These are phyloP conservation scores for Drosophila niveifrons DNA, from an alignment of 2,888 invertebrate genomes.

Conservation along the genomic window DNA sequence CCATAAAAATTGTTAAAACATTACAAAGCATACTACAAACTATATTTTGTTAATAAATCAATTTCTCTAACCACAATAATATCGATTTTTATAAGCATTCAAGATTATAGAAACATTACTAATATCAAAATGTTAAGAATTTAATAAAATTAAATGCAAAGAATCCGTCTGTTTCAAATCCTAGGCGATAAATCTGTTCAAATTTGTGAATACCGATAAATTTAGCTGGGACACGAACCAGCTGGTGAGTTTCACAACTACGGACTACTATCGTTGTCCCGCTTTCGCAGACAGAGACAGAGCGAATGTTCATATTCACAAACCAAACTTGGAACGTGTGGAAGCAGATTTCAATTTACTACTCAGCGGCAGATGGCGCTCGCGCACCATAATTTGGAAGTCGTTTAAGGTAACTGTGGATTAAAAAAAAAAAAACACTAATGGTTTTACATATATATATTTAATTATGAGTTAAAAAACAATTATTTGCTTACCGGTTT, in stretches of 20 bases:
- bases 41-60: no score
- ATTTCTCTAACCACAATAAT: no score
- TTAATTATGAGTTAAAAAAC: no score
- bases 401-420: neutral
- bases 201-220: neutral
- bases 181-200: neutral
- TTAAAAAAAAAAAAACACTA: neutral
- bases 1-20: no score
- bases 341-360: conserved; percentile 1
- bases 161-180: neutral
- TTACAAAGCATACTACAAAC: no score
- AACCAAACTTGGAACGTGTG: conserved; percentile 15
- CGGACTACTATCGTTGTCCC: conserved; percentile 12
- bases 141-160: no score
- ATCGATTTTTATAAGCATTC: no score
- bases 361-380: conserved; percentile 35
- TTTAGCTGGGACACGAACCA: conserved; percentile 36
- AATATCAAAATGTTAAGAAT: no score
- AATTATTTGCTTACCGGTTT: no score
- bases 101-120: no score
- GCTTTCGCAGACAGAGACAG: conserved; percentile 28
- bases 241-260: neutral
- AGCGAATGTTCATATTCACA: neutral
- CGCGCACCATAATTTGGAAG: neutral
- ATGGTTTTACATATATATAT: no score